Percentiles rank a stretch among this genome's conserved stretches.
phyloP scores from a whole-genome alignment of 1,140 invertebrate species.

The Drepana arcuata region DNA sequence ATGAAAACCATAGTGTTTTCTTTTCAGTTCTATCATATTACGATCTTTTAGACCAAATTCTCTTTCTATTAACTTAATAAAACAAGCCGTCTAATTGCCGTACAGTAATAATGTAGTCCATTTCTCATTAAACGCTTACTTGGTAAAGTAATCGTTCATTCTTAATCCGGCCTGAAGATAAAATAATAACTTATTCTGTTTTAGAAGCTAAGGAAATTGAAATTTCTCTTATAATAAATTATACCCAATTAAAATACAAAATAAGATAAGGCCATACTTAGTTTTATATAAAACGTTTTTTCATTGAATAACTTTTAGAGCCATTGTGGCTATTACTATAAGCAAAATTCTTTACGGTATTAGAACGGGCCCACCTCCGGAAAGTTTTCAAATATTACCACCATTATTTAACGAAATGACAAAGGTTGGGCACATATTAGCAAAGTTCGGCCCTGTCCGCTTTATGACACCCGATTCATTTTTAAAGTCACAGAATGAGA shows the following conservation, averaged over 20 bases:
- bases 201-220: constrained; percentile 5
- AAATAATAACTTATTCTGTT: constrained; percentile 9
- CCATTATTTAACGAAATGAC: constrained; percentile 67
- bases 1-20: too few species aligned
- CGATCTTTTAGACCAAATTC: too few species aligned
- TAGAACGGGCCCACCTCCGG: constrained; percentile 40
- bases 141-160: too few species aligned
- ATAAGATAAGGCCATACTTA: too few species aligned
- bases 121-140: too few species aligned
- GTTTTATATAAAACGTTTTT: too few species aligned
- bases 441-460: constrained; percentile 47
- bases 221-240: constrained; percentile 4
- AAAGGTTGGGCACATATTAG: constrained; percentile 68
- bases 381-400: constrained; percentile 67
- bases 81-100: too few species aligned
- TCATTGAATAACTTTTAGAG: constrained; percentile 20
- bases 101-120: too few species aligned
- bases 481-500: too few species aligned
- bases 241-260: not conserved
- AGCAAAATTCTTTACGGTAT: constrained; percentile 54
- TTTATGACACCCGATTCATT: constrained; percentile 49
- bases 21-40: too few species aligned
- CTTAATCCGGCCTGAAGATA: too few species aligned
- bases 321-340: constrained; percentile 33
- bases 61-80: too few species aligned